Evolutionary conservation across 2,888 invertebrate species (phyloP).

Genomic region (Melanostoma mellinum): DNA sequence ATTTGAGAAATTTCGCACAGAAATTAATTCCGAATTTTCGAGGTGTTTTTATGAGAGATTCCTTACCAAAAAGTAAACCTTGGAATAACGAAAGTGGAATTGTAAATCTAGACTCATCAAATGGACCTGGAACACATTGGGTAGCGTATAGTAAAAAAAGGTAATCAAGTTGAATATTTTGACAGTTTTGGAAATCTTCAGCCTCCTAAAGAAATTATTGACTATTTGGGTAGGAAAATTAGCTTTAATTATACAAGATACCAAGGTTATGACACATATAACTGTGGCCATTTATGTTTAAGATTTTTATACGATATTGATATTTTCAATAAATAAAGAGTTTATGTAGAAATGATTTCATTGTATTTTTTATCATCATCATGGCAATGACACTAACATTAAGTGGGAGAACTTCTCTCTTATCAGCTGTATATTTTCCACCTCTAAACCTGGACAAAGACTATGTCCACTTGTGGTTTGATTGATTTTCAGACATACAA

Average conservation of each 20-base stretch:
- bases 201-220: slow-evolving; percentile 51
- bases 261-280: slow-evolving; percentile 73
- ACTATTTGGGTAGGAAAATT: slow-evolving; percentile 73
- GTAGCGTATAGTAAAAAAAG: too few relatives aligned
- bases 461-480: slow-evolving; percentile 76
- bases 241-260: slow-evolving; percentile 75
- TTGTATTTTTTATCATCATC: neutral
- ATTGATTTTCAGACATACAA: slow-evolving; percentile 24
- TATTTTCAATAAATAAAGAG: too few relatives aligned
- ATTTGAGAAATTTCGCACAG: too few relatives aligned
- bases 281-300: too few relatives aligned
- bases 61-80: too few relatives aligned
- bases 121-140: too few relatives aligned
- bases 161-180: too few relatives aligned
- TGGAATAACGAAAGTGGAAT: too few relatives aligned
- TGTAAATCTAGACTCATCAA: too few relatives aligned
- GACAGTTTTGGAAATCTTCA: too few relatives aligned
- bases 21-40: too few relatives aligned
- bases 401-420: slow-evolving; percentile 72
- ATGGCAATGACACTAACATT: slow-evolving; percentile 75
- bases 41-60: too few relatives aligned
- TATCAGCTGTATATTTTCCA: slow-evolving; percentile 65
- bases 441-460: slow-evolving; percentile 54
- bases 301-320: slow-evolving; percentile 72
- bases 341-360: slow-evolving; percentile 73